Percentiles rank a stretch among this genome's conserved stretches.
These are phyloP conservation scores for Ephestia elutella DNA, from an alignment of 1,140 invertebrate genomes.

Conservation along the genomic window DNA sequence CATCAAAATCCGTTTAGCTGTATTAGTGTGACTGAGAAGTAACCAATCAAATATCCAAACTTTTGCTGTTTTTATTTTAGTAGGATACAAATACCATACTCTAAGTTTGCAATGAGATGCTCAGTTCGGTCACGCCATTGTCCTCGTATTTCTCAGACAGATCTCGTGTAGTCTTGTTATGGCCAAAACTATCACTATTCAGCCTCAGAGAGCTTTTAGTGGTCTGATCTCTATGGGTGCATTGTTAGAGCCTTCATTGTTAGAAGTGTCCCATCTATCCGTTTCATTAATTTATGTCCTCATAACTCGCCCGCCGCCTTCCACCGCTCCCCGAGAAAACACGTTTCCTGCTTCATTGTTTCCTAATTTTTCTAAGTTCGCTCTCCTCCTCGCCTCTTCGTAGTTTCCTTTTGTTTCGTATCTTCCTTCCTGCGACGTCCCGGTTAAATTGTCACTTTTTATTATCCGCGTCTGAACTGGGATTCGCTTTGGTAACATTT, in stretches of 20 bases:
- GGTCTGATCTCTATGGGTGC: no score
- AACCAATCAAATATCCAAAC: no score
- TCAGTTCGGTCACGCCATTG: no score
- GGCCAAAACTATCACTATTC: no score
- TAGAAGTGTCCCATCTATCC: constrained; percentile 2
- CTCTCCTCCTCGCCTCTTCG: constrained; percentile 31
- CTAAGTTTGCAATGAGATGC: no score
- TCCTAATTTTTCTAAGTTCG: constrained; percentile 53
- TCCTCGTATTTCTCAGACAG: no score
- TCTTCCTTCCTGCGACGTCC: constrained; percentile 43
- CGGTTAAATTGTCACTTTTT: constrained; percentile 60
- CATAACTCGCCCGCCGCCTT: constrained; percentile 3
- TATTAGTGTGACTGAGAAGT: no score
- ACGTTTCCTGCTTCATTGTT: constrained; percentile 51
- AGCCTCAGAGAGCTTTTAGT: no score
- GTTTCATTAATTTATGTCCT: background rate
- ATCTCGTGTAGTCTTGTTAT: no score
- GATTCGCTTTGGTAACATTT: constrained; percentile 14
- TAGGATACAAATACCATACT: no score
- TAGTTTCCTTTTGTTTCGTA: constrained; percentile 50
- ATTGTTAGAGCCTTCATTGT: background rate
- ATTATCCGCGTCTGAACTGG: constrained; percentile 36
- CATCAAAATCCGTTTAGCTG: no score
- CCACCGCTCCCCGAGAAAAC: constrained; percentile 29
- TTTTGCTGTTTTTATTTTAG: no score